Conservation (phyloP, 2,888 invertebrate genomes). For the Hypomecis punctinalis region DNA sequence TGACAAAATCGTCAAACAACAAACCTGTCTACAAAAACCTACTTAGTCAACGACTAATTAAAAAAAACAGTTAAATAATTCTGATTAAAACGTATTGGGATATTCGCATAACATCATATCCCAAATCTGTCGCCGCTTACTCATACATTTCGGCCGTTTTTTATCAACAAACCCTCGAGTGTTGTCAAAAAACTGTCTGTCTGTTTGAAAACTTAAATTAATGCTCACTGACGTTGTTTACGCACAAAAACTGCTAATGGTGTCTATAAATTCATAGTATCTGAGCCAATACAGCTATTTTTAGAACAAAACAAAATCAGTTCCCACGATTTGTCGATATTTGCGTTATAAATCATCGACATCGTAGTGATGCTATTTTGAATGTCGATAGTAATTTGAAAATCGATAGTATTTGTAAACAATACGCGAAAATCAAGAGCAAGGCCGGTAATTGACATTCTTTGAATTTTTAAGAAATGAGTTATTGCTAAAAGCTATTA, state of each 20-base stretch:
- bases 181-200: constrained; percentile 43
- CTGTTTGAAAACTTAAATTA: constrained; percentile 54
- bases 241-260: constrained; percentile 53
- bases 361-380: constrained; percentile 29
- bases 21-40: not conserved
- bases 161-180: constrained; percentile 20
- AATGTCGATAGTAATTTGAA: constrained; percentile 20
- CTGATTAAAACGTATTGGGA: constrained; percentile 8
- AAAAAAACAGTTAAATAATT: constrained; percentile 10
- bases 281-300: constrained; percentile 24
- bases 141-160: constrained; percentile 27
- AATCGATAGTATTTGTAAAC: constrained; percentile 36
- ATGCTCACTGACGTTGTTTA: constrained; percentile 54
- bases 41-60: not conserved
- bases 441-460: constrained; percentile 40
- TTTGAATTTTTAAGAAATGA: constrained; percentile 28
- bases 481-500: constrained; percentile 30
- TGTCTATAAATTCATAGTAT: constrained; percentile 42
- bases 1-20: too few relatives aligned
- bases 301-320: constrained; percentile 26
- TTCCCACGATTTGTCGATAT: constrained; percentile 30
- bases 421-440: constrained; percentile 35
- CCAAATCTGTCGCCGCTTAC: constrained; percentile 10
- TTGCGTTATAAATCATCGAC: constrained; percentile 26
- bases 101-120: constrained; percentile 27